Conservation (phyloP, 2,888 invertebrate species). For the Morpho achilles region DNA sequence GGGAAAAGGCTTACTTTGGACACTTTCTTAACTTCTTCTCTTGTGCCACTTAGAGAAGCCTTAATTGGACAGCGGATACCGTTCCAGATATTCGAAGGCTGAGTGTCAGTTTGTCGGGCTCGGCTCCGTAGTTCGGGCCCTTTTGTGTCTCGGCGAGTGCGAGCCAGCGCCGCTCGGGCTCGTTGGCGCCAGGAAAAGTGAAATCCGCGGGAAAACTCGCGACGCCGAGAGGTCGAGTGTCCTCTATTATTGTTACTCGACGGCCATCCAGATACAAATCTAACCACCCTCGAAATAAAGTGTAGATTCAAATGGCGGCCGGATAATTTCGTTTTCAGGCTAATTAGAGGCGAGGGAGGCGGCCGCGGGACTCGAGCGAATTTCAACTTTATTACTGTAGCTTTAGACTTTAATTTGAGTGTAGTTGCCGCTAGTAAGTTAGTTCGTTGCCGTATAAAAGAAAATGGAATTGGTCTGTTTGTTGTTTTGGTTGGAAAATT, state of each 20-base stretch:
- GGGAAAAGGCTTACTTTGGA: no score
- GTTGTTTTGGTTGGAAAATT: constrained; percentile 20
- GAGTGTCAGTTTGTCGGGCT: constrained; percentile 16
- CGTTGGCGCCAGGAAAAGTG: constrained; percentile 32
- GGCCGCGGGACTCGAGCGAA: constrained; percentile 35
- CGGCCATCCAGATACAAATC: constrained; percentile 33
- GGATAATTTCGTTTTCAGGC: constrained; percentile 62
- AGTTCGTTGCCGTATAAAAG: constrained; percentile 31
- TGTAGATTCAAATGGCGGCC: constrained; percentile 28
- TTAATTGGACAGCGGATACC: constrained; percentile 6
- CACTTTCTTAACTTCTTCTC: no score
- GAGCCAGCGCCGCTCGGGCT: constrained; percentile 22
- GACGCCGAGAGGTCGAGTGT: constrained; percentile 64
- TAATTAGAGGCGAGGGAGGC: constrained; percentile 65
- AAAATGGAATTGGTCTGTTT: constrained; percentile 32
- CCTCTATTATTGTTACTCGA: constrained; percentile 56
- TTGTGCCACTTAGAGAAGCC: background rate
- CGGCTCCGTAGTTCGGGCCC: constrained; percentile 21
- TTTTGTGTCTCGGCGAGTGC: constrained; percentile 24
- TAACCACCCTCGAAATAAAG: constrained; percentile 36
- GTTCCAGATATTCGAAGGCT: constrained; percentile 9
- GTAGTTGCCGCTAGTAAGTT: constrained; percentile 22
- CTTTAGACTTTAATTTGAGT: constrained; percentile 27
- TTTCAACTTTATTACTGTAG: constrained; percentile 40
- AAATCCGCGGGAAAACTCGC: constrained; percentile 59